Evolutionary conservation across 2,797 vertebrate species (phyloP), one percentile per base, ranked within the genome.

Genomic region (Novumbra hubbsi): DNA sequence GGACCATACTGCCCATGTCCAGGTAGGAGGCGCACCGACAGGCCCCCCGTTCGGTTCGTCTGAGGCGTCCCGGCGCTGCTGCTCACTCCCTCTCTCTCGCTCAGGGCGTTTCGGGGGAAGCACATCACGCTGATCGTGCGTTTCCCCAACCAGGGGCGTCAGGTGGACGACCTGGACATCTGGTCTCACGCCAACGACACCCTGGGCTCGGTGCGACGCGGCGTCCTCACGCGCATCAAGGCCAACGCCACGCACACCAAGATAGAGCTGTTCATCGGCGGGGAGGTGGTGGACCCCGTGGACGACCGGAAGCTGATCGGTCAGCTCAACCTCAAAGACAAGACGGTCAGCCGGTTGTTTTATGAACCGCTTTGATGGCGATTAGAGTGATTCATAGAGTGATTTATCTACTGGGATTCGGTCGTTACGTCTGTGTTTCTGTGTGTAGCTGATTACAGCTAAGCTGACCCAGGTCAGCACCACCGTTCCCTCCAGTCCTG

Each of bases 121-220:
- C 95, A 96, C 81, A 95, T 96, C 75, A 95, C 95, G 3, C 90
- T 96, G 71, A 93, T 96, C 72, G 95, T 96, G 85, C 94, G 95
- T 67, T 96, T 96, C 82, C 95, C 95, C 75, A 96, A 96, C 91
- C 95, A 96, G 88, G 95, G 95, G 49, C 93, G 95, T 3, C 95
- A 96, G 86, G 94, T 96, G 78, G 95, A 96, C 73, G 95, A 96
- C 84, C 82, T 96, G 85, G 95, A 96, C 71, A 94, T 96, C 80
- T 96, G 95, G 95, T 96, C 95, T 72, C 95, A 96, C 81, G 96
- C 95, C 50, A 96, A 96, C 0, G 95, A 96, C 86, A 96, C 95
- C 4, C 94, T 96, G 30, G 95, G 95, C 78, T 95, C 95, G 70
- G 95, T 96, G 71, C 91, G 95, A 17, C 93, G 95, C 34, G 95